Evolutionary conservation across 2,888 invertebrate species (phyloP), one percentile per base, ranked within the genome.

Genomic region (Physocephala rufipes): DNA sequence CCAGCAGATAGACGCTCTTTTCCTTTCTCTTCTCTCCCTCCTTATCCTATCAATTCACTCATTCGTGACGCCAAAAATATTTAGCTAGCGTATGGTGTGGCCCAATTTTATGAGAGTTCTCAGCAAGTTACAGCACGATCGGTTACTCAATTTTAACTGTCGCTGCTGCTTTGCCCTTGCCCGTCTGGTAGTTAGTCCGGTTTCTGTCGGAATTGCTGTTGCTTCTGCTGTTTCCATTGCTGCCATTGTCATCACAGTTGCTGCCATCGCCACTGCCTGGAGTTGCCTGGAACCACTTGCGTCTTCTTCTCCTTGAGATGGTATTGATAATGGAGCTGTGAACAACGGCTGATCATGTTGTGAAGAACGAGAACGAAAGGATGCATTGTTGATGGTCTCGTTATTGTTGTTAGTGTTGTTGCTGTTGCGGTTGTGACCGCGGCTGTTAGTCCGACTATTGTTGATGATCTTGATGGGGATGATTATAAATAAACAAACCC

Each of bases 251-350:
- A n/a, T n/a, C n/a, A n/a, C n/a, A n/a, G n/a, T n/a, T n/a, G n/a
- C 49, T n/a, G 49, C n/a, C 49, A n/a, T 49, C 49, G 19, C 19
- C 19, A 4, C n/a, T 19, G 19, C 49, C 16, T 49, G 12, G 3
- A 21, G 53, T 28, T 9, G 58, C 26, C 36, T 36, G 58, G 28
- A 26, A 26, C 28, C 26, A 26, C 58, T 61, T 21, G 43, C 36
- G 1, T 36, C n/a, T n/a, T n/a, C 36, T 19, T 13, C 55, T n/a
- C 43, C 12, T 30, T 28, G 55, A 36, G 67, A 67, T 67, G 67
- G 58, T 61, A 61, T 45, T 64, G 70, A 70, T 70, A 70, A 70
- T 70, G 70, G 70, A 70, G 70, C 64, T 63, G 64, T 70, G 63
- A 63, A 70, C 64, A 58, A 47, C 28, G 63, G 13, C 36, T 63